These are phyloP conservation scores for Plagiodera versicolora DNA, from an alignment of 2,888 invertebrate species.

Conservation along the genomic window DNA sequence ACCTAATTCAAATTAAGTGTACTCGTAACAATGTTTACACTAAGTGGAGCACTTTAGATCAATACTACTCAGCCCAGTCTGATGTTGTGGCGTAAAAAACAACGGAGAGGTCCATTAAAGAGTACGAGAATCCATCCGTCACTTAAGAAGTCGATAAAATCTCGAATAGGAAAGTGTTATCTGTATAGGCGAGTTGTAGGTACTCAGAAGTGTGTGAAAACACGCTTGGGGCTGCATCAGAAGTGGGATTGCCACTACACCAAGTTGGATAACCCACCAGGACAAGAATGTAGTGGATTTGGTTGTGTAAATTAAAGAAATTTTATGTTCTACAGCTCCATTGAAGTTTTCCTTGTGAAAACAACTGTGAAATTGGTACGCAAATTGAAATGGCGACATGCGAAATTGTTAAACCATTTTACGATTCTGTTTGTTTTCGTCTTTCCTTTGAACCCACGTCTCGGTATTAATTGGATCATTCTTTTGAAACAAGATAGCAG, in stretches of 20 bases:
- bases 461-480: constrained; percentile 45
- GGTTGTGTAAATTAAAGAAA: too few species aligned
- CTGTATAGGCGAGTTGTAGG: too few species aligned
- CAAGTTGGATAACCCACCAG: too few species aligned
- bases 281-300: too few species aligned
- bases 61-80: constrained; percentile 35
- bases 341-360: too few species aligned
- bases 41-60: constrained; percentile 35
- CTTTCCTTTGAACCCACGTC: constrained; percentile 36
- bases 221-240: too few species aligned
- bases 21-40: constrained; percentile 36
- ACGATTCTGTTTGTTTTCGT: constrained; percentile 28
- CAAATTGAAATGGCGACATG: too few species aligned
- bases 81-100: constrained; percentile 35
- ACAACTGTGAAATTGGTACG: too few species aligned
- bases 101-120: constrained; percentile 36
- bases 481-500: constrained; percentile 42
- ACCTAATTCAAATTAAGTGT: constrained; percentile 35
- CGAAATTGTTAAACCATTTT: constrained; percentile 28
- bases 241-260: too few species aligned
- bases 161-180: not conserved
- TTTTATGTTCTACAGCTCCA: too few species aligned
- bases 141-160: not conserved
- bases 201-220: too few species aligned
- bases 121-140: not conserved